Percentiles rank a stretch among this genome's conserved stretches.
These are phyloP conservation scores for Drosophila fulvimacula DNA, from an alignment of 2,888 invertebrate species.

Conservation along the genomic window DNA sequence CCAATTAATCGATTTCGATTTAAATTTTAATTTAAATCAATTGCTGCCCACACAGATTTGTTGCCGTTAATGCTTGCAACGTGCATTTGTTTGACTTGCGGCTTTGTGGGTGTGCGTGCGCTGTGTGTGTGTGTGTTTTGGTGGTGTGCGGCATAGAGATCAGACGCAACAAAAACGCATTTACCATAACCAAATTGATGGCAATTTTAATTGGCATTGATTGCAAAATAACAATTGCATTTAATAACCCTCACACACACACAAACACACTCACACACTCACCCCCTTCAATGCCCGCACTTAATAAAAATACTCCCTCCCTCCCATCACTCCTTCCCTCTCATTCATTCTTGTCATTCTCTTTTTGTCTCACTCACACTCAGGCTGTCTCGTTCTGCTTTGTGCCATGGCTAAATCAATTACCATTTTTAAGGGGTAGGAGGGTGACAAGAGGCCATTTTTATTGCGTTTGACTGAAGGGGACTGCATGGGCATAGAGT, in stretches of 20 bases:
- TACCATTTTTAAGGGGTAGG: neutral
- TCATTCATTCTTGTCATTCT: neutral
- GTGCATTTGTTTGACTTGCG: slow-evolving; percentile 58
- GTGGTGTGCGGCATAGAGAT: slow-evolving; percentile 38
- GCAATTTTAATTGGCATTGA: slow-evolving; percentile 71
- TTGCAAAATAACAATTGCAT: slow-evolving; percentile 71
- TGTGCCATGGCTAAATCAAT: slow-evolving; percentile 5
- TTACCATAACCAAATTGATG: slow-evolving; percentile 61
- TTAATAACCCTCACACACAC: slow-evolving; percentile 42
- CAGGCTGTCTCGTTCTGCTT: neutral
- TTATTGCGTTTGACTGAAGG: neutral
- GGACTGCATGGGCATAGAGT: neutral
- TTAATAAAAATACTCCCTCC: slow-evolving; percentile 28
- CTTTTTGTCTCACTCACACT: neutral
- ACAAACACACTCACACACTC: neutral
- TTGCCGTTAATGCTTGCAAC: slow-evolving; percentile 42
- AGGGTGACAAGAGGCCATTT: slow-evolving; percentile 5
- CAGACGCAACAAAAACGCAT: slow-evolving; percentile 59
- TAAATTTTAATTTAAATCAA: slow-evolving; percentile 72
- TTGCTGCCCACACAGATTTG: slow-evolving; percentile 56
- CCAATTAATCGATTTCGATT: slow-evolving; percentile 72
- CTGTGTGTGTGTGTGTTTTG: neutral
- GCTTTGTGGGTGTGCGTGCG: slow-evolving; percentile 12
- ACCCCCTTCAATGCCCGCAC: neutral
- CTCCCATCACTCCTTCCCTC: neutral